Evolutionary conservation across 2,797 vertebrate species (phyloP).

Genomic region (Acrossocheilus wenchowensis): DNA sequence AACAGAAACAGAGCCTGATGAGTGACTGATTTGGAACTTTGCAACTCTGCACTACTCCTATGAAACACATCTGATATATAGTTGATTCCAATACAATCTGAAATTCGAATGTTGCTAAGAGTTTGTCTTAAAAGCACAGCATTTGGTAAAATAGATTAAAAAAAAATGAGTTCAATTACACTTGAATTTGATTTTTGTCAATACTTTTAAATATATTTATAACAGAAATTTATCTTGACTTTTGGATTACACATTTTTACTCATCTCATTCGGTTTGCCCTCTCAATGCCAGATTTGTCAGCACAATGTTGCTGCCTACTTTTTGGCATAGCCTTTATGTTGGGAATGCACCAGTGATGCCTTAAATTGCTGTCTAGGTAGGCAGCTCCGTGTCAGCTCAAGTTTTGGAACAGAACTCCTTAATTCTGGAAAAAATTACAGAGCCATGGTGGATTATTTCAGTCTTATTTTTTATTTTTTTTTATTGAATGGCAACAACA

Average conservation of each 20-base stretch:
- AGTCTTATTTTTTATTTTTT: not conserved
- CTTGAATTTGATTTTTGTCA: not conserved
- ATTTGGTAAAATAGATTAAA: not conserved
- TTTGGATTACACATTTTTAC: not conserved
- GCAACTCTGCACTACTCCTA: not conserved
- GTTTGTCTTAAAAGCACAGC: not conserved
- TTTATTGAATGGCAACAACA: not conserved
- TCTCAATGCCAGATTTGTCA: not conserved
- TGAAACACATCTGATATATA: not conserved
- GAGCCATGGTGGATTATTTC: not conserved
- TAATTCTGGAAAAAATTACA: not conserved
- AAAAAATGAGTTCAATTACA: not conserved
- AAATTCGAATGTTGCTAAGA: not conserved
- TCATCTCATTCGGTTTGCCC: not conserved
- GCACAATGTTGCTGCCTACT: not conserved
- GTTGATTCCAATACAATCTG: not conserved
- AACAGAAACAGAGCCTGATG: not conserved
- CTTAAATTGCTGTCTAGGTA: not conserved
- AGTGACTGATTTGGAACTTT: not conserved
- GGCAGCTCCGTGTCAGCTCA: not conserved
- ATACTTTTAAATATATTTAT: not conserved
- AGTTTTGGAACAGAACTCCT: not conserved
- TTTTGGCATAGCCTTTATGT: not conserved
- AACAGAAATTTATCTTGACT: not conserved
- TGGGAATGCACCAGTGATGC: not conserved